Evolutionary conservation across 2,888 invertebrate species (phyloP).

Genomic region (Tipula helvola): DNA sequence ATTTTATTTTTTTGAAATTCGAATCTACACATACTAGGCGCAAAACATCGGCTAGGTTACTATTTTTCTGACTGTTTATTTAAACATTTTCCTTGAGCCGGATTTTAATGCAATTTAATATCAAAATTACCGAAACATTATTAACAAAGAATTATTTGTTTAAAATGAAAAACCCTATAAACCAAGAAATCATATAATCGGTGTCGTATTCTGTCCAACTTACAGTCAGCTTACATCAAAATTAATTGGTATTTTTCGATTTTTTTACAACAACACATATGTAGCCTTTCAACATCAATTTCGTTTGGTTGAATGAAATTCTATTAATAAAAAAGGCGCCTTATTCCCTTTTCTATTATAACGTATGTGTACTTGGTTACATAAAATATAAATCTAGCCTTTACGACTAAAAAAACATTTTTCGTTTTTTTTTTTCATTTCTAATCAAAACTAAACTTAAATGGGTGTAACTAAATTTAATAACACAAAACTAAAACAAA

Average conservation of each 20-base stretch:
- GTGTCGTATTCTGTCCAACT: neutral
- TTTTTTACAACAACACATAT: neutral
- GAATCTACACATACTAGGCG: too few species aligned
- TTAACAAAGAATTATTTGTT: neutral
- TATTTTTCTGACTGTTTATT: too few species aligned
- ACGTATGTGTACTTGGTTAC: neutral
- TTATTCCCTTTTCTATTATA: neutral
- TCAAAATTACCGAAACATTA: too few species aligned
- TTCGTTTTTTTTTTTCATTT: neutral
- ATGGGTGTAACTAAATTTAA: neutral
- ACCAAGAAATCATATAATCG: neutral
- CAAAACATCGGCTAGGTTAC: too few species aligned
- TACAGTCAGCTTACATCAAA: neutral
- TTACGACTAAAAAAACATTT: neutral
- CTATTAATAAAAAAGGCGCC: neutral
- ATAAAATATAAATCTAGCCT: neutral
- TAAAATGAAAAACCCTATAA: neutral
- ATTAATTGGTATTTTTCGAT: neutral
- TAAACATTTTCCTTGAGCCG: too few species aligned
- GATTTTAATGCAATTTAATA: too few species aligned
- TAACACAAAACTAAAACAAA: neutral
- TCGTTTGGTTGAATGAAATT: neutral
- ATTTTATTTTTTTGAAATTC: too few species aligned
- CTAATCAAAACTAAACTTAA: neutral
- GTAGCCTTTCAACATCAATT: neutral